Conservation (phyloP, 2,888 invertebrate species). For the Nephrotoma guestfalica region DNA sequence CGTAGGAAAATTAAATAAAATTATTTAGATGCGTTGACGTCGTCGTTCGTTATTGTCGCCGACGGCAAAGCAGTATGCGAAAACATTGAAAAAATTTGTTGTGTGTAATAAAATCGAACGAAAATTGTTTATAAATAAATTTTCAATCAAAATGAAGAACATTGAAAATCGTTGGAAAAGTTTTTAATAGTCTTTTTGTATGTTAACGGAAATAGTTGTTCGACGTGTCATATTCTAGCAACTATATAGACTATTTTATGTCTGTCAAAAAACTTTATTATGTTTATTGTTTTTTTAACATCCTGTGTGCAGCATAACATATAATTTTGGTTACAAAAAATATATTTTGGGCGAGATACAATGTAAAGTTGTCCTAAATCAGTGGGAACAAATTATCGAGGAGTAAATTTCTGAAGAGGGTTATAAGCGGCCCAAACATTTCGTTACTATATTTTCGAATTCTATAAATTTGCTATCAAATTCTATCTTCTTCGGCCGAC, state of each 20-base stretch:
- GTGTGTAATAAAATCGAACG: not conserved
- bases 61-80: not conserved
- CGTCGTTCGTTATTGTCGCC: not conserved
- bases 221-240: not conserved
- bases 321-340: no score
- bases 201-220: not conserved
- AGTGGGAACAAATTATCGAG: no score
- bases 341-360: no score
- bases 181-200: not conserved
- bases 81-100: not conserved
- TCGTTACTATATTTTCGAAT: no score
- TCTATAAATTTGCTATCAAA: no score
- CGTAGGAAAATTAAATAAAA: not conserved
- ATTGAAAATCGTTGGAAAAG: not conserved
- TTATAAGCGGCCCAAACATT: no score
- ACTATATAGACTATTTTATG: not conserved
- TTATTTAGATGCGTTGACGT: not conserved
- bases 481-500: no score
- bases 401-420: no score
- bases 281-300: not conserved
- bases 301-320: not conserved
- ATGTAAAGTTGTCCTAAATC: no score
- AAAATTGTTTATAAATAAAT: not conserved
- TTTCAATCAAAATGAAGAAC: not conserved
- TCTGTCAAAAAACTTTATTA: not conserved